Evolutionary conservation across 2,888 invertebrate genomes (phyloP), one percentile per base, ranked within the genome.

Genomic region (Tinea pellionella): DNA sequence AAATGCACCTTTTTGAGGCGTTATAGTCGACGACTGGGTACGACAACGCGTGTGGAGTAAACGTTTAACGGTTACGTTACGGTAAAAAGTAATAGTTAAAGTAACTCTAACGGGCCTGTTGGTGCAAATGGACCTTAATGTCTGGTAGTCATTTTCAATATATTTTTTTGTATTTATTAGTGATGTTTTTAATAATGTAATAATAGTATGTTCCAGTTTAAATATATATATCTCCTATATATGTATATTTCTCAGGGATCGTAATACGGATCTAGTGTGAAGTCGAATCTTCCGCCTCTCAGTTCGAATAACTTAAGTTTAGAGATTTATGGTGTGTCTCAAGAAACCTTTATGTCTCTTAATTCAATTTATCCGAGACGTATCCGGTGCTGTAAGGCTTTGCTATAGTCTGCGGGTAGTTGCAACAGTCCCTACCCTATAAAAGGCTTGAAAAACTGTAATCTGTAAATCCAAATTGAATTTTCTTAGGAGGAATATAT

Each of bases 291-390:
- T 61, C 47, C 62, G 59, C 60, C 15, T 56, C 57, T 57, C 57
- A 30, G 57, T 32, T 57, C 57, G 62, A 65, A 65, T 65, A 62
- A 64, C 63, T 63, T 61, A 57, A 57, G 32, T 62, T 59, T 61
- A 64, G 62, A 65, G 67, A 70, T 69, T 69, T 68, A 69, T 68
- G 63, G 65, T 66, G 66, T 65, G 65, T 62, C 63, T 59, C 43
- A 64, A 61, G 63, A 65, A 66, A 66, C 64, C 66, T 66, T 65
- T 67, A 67, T 66, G 65, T 63, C 65, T 69, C 65, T 67, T 65
- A 65, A 67, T 69, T 69, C 67, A 67, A 68, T 69, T 66, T 64
- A 37, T 62, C 61, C 63, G 63, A 63, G 62, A 60, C 64, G 61
- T 4, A 11, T 42, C n/a, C 16, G 15, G 3, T 15, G 18, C 59